Base-by-base conservation (phyloP, 2,797 vertebrate species). In the Galagoides demidoff region DNA sequence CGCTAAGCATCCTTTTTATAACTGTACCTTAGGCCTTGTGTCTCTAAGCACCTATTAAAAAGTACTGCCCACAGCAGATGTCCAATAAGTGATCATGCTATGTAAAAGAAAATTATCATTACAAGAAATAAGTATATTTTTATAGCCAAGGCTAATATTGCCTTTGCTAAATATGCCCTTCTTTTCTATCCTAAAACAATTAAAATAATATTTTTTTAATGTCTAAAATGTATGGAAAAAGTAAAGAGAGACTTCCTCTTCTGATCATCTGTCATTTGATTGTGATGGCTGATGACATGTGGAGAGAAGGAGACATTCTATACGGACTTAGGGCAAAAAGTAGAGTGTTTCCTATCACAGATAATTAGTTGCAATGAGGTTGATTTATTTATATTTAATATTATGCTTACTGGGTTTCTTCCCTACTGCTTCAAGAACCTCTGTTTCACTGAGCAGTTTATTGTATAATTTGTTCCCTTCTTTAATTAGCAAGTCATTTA, bases 401-500 rank as follows among this genome's bases (percentile, higher is more conserved):
- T 57, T 93, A 85, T 92, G 88, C 23, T 87, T 90, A 64, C n/a
- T 70, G 7, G 52, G 88, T 97, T 95, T 93, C 25, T 90, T 78
- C 66, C 43, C n/a, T 31, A 83, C 7, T 93, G 29, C 31, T 90
- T 93, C 27, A 91, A 95, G 43, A 89, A 95, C 11, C 22, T 77
- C 22, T 63, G 49, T 95, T 95, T 96, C 52, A 34, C 59, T 61
- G 81, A 94, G n/a, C 45, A 82, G 34, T 74, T 90, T 70, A 82
- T 85, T 77, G 23, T 92, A 74, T 78, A 90, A 94, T 70, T 74
- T 88, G 25, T 45, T 91, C 49, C 31, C 23, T 81, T 88, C 45
- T 94, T 91, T 84, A 95, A 95, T 92, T 87, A 94, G 78, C 25
- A 82, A 85, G 45, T 83, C 49, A 83, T 61, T 96, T 92, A 70